Conservation (phyloP, 1,140 invertebrate genomes). For the Camponotus vicinus region DNA sequence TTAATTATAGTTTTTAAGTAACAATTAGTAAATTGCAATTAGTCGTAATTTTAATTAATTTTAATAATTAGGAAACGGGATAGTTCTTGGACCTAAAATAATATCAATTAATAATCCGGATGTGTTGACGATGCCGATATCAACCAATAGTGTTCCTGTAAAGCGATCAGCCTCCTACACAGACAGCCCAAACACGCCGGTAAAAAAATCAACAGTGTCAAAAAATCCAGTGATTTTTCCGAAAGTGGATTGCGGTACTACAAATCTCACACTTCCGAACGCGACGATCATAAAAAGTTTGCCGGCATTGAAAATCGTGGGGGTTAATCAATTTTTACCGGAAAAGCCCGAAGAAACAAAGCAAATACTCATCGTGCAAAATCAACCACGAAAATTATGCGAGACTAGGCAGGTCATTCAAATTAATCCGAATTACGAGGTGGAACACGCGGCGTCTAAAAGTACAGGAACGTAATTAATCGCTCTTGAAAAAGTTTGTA, state of each 20-base stretch:
- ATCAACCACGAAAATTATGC: conserved; percentile 54
- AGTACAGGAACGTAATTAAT: conserved; percentile 70
- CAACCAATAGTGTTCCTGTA: conserved; percentile 16
- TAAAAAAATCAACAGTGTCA: conserved; percentile 51
- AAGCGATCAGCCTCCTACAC: conserved; percentile 40
- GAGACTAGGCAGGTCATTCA: conserved; percentile 74
- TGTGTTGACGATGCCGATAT: conserved; percentile 29
- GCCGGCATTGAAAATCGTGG: conserved; percentile 72
- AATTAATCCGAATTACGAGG: conserved; percentile 76
- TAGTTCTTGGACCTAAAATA: conserved; percentile 77
- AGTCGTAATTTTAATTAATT: conserved; percentile 46
- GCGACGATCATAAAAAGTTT: conserved; percentile 61
- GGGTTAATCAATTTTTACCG: conserved; percentile 65
- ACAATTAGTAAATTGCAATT: not conserved
- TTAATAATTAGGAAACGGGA: conserved; percentile 64
- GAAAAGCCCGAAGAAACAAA: conserved; percentile 66
- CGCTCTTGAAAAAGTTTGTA: not conserved
- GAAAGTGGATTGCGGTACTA: conserved; percentile 67
- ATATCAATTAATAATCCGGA: conserved; percentile 73
- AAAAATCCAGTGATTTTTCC: conserved; percentile 79
- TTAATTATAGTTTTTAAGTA: not conserved
- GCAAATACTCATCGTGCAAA: conserved; percentile 76
- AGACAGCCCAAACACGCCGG: conserved; percentile 33
- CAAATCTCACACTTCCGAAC: conserved; percentile 60
- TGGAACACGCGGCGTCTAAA: conserved; percentile 75